Percentiles rank a stretch among this genome's conserved stretches.
These are phyloP conservation scores for Pelecanoides urinatrix DNA, from an alignment of 2,113 vertebrate genomes.

Conservation along the genomic window DNA sequence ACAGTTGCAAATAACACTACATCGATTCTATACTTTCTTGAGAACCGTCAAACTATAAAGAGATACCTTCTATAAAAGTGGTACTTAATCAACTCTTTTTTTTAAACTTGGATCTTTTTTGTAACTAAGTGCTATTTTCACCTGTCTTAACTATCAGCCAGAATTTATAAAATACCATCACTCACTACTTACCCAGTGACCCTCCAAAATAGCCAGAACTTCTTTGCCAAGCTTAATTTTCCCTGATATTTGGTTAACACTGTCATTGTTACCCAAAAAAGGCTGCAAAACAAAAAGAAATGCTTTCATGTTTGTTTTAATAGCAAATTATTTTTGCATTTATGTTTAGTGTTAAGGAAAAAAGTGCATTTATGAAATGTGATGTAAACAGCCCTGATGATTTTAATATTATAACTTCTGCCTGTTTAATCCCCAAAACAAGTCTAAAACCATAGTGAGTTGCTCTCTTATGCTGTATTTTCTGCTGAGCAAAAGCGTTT, in stretches of 20 bases:
- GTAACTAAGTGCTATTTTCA: background rate
- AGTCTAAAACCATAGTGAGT: background rate
- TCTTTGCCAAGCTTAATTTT: constrained; percentile 98
- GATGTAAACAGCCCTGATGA: background rate
- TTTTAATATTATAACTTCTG: background rate
- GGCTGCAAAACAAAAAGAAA: constrained; percentile 78
- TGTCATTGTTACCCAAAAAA: constrained; percentile 94
- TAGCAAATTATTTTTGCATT: background rate
- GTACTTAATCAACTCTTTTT: background rate
- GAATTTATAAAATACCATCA: background rate
- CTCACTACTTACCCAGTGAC: constrained; percentile 90
- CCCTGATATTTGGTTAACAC: constrained; percentile 92
- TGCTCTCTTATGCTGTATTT: background rate
- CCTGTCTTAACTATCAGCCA: background rate
- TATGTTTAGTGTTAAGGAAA: background rate
- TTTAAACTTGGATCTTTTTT: background rate
- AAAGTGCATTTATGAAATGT: background rate
- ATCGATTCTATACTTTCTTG: background rate
- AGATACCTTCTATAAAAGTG: background rate
- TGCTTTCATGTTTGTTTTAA: background rate
- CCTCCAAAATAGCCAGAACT: constrained; percentile 93
- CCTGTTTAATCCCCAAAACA: background rate
- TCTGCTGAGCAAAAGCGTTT: background rate
- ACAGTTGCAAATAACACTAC: background rate
- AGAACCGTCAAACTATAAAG: background rate